phyloP scores from a whole-genome alignment of 1,140 invertebrate genomes.

The Araneus ventricosus region DNA sequence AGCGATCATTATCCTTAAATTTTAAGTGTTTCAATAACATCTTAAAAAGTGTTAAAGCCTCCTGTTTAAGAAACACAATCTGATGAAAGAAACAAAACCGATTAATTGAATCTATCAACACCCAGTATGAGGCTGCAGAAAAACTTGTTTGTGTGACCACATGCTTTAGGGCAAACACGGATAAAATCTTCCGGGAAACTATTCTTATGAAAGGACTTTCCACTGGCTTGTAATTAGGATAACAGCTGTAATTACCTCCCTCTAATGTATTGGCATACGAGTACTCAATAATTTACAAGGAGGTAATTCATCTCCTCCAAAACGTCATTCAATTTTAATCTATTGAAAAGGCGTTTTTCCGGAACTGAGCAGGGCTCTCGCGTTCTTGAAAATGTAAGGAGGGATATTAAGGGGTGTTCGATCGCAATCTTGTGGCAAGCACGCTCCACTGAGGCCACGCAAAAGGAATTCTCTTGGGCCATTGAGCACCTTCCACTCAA shows the following conservation, averaged over 20 bases:
- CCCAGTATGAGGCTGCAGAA: too few relatives aligned
- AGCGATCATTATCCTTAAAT: too few relatives aligned
- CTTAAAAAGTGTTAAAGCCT: too few relatives aligned
- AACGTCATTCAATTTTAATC: conserved; percentile 40
- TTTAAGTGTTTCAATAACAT: too few relatives aligned
- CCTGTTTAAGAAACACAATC: too few relatives aligned
- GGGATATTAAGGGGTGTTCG: conserved; percentile 21
- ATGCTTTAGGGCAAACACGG: not conserved
- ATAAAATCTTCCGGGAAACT: not conserved
- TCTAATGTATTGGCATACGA: conserved; percentile 22
- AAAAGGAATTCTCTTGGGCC: conserved; percentile 53
- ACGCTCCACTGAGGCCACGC: conserved; percentile 28
- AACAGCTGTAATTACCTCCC: conserved; percentile 1
- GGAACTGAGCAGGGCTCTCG: conserved; percentile 14
- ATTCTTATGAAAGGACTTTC: not conserved
- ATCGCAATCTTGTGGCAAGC: conserved; percentile 54
- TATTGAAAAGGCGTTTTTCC: conserved; percentile 37
- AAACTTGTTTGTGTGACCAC: not conserved
- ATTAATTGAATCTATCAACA: not conserved
- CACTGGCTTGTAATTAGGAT: not conserved
- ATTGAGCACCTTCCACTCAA: conserved; percentile 60
- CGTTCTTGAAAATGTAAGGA: not conserved
- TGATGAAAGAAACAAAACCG: too few relatives aligned
- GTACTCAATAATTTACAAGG: conserved; percentile 22
- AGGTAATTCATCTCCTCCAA: conserved; percentile 12